Percentiles rank a stretch among this genome's conserved stretches.
phyloP scores from a whole-genome alignment of 1,140 invertebrate species.

The Hylyphantes graminicola region DNA sequence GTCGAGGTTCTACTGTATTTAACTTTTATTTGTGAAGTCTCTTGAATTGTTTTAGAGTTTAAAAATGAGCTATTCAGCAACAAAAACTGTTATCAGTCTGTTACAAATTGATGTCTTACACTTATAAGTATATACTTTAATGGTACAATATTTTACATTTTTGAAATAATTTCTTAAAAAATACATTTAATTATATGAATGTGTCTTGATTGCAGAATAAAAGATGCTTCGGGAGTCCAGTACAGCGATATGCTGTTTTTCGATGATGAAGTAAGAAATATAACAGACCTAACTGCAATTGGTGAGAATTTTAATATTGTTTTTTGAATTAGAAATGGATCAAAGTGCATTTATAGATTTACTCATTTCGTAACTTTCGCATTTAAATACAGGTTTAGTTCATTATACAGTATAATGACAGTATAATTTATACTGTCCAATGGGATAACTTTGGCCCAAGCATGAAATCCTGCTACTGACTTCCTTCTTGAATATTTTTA shows the following conservation, averaged over 20 bases:
- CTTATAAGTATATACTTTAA: neutral
- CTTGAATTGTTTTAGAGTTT: too few relatives aligned
- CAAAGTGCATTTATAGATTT: too few relatives aligned
- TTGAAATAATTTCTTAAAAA: neutral
- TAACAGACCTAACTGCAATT: constrained; percentile 71
- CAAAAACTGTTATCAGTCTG: neutral
- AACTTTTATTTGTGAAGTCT: too few relatives aligned
- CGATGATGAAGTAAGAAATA: constrained; percentile 77
- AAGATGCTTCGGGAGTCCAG: constrained; percentile 70
- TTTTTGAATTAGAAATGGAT: neutral
- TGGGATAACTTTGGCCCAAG: neutral
- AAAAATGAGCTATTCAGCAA: neutral
- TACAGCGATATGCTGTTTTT: constrained; percentile 80
- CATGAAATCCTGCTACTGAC: too few relatives aligned
- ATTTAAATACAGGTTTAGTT: too few relatives aligned
- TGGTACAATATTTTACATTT: neutral
- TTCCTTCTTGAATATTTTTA: neutral
- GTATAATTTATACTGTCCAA: neutral
- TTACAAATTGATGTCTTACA: neutral
- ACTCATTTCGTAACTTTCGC: too few relatives aligned
- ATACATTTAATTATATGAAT: constrained; percentile 27
- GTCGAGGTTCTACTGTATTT: too few relatives aligned
- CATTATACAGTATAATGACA: neutral
- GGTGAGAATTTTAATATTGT: constrained; percentile 65
- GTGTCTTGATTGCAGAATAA: constrained; percentile 70